Evolutionary conservation across 1,140 invertebrate genomes (phyloP).

Genomic region (Planococcus citri): DNA sequence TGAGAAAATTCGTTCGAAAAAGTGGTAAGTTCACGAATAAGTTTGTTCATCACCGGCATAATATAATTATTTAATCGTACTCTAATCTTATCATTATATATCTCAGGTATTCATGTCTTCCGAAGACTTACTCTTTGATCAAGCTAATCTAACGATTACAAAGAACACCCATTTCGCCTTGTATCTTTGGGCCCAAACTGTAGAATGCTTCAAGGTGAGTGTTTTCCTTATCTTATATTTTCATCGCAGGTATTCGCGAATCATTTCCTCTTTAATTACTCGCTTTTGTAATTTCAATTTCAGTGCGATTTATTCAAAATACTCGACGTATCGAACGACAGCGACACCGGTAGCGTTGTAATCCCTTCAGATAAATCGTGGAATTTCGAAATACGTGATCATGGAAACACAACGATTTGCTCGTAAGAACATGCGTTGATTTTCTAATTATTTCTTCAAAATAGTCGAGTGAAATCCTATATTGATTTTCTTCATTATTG

Average conservation of each 20-base stretch:
- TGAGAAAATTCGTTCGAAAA: no score
- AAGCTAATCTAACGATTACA: background rate
- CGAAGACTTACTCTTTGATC: background rate
- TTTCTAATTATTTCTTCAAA: background rate
- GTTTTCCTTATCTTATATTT: background rate
- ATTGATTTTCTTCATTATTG: background rate
- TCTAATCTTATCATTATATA: no score
- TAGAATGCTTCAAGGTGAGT: background rate
- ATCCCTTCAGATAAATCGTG: background rate
- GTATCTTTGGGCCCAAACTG: slow-evolving; percentile 1
- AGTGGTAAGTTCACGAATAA: no score
- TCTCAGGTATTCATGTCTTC: no score
- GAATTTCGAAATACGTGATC: background rate
- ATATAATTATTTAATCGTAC: no score
- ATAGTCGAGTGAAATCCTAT: background rate
- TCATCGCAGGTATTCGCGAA: background rate
- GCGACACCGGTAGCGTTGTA: background rate
- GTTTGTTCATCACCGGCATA: no score
- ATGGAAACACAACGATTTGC: background rate
- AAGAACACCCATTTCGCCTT: background rate
- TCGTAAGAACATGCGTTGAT: background rate
- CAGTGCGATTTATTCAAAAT: background rate
- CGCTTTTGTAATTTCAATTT: background rate
- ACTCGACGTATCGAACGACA: background rate
- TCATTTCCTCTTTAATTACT: background rate